Percentiles rank a stretch among this genome's conserved stretches.
phyloP scores from a whole-genome alignment of 35 echinoderm and acorn worm genomes.

The Eucidaris tribuloides region DNA sequence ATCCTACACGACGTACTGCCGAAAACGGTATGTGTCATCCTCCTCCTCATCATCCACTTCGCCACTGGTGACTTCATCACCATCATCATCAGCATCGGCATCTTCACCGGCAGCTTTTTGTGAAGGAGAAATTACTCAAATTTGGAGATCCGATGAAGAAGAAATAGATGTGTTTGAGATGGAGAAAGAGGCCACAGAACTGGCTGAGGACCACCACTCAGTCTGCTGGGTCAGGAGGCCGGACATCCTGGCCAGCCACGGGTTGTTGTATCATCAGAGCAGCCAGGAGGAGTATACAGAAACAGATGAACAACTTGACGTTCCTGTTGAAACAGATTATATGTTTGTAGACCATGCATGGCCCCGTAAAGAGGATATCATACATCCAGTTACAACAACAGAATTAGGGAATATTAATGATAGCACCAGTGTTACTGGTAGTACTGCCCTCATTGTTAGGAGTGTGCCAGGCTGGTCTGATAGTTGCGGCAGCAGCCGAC shows the following conservation, averaged over 20 bases:
- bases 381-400: no score
- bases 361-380: no score
- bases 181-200: not conserved
- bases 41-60: constrained; percentile 14
- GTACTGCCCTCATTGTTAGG: constrained; percentile 11
- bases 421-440: no score
- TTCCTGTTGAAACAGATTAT: no score
- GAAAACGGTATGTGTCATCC: constrained; percentile 11
- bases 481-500: not conserved
- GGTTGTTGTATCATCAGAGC: not conserved
- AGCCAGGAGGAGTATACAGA: constrained; percentile 18
- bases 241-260: not conserved
- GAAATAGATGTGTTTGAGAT: constrained; percentile 18
- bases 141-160: not conserved
- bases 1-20: not conserved
- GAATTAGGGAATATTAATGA: no score
- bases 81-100: not conserved
- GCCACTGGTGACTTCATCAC: not conserved
- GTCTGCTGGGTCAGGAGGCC: not conserved
- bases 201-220: not conserved
- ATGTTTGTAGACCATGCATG: no score
- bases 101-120: not conserved
- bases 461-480: not conserved
- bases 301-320: not conserved
- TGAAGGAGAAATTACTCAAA: not conserved